These are phyloP conservation scores for Siphonodentalium dalli DNA, from an alignment of 2,888 invertebrate genomes.

Conservation along the genomic window DNA sequence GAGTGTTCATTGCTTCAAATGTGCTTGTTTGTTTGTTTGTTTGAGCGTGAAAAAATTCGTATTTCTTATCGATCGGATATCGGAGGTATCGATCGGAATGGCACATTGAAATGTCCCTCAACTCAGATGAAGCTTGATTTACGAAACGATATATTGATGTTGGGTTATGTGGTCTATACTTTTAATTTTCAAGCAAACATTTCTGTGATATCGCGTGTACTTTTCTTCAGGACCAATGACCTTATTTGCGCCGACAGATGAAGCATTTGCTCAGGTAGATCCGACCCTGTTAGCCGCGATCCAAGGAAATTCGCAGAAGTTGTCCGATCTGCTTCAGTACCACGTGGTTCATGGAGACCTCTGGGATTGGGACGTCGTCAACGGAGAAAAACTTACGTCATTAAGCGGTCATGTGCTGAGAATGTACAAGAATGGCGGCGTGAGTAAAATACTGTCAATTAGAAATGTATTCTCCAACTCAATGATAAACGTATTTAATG, in stretches of 20 bases:
- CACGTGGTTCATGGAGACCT: constrained; percentile 40
- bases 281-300: constrained; percentile 25
- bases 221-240: constrained; percentile 41
- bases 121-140: no score
- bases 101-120: no score
- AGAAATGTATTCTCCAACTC: neutral
- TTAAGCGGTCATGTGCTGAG: constrained; percentile 36
- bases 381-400: constrained; percentile 31
- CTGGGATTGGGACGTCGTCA: constrained; percentile 35
- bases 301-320: constrained; percentile 22
- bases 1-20: no score
- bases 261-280: constrained; percentile 36
- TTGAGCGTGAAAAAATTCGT: no score
- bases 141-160: no score
- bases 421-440: constrained; percentile 29
- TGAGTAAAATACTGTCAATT: constrained; percentile 4
- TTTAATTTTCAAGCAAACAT: no score
- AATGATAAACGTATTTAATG: no score
- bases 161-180: no score
- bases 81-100: no score
- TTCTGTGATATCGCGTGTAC: no score
- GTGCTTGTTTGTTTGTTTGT: no score
- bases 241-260: constrained; percentile 39
- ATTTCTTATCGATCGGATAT: no score
- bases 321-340: constrained; percentile 35